Percentiles rank a stretch among this genome's conserved stretches.
Conservation (phyloP, 2,113 vertebrate species). For the Pagrus major region DNA sequence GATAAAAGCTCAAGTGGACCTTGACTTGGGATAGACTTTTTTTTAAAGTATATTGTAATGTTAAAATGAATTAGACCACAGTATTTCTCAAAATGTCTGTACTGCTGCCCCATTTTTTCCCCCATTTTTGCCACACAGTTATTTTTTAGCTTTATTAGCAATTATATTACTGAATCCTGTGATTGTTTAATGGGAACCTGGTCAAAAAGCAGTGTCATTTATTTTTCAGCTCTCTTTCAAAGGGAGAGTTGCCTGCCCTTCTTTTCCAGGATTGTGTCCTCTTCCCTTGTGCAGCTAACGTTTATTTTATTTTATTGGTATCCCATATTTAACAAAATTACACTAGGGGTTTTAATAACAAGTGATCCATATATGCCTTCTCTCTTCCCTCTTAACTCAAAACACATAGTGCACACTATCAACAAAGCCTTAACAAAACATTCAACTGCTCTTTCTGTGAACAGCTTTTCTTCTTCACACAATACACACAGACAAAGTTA, state of each 20-base stretch:
- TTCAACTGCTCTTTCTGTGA: neutral
- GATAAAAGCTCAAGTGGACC: neutral
- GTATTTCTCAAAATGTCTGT: neutral
- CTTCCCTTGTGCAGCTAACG: no score
- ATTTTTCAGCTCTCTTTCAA: neutral
- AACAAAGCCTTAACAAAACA: slow-evolving; percentile 14
- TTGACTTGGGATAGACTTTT: neutral
- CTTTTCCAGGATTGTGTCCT: neutral
- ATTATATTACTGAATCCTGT: neutral
- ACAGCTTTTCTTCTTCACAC: slow-evolving; percentile 12
- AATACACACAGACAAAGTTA: slow-evolving; percentile 5
- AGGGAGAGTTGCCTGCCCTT: no score
- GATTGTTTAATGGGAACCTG: neutral
- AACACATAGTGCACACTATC: slow-evolving; percentile 1
- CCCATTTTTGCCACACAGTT: no score
- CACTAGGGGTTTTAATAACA: neutral
- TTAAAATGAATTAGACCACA: neutral
- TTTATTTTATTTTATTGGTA: neutral
- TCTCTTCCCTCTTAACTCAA: neutral
- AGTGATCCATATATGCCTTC: neutral
- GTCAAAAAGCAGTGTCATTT: neutral
- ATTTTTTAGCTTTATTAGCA: neutral
- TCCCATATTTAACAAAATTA: neutral
- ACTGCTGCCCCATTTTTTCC: neutral
- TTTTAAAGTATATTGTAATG: no score